These are phyloP conservation scores for Cherax destructor DNA, from an alignment of 1,140 invertebrate species.

Conservation along the genomic window DNA sequence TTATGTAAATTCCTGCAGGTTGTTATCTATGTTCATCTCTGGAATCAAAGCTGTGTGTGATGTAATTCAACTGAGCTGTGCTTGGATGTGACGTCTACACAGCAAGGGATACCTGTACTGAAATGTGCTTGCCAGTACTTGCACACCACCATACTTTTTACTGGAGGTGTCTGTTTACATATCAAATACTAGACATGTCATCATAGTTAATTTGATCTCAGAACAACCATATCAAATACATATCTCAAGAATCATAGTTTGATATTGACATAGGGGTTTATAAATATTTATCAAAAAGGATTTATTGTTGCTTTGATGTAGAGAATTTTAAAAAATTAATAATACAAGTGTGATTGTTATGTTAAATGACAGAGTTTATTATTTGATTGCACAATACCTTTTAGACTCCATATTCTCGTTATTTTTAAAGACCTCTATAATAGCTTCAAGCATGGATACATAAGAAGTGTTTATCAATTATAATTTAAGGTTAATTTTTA, in stretches of 20 bases:
- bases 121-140: constrained; percentile 11
- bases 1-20: constrained; percentile 3
- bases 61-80: constrained; percentile 4
- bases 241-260: constrained; percentile 50
- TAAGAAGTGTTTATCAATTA: neutral
- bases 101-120: neutral
- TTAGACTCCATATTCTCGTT: neutral
- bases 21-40: neutral
- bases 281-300: constrained; percentile 21
- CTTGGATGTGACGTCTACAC: neutral
- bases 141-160: constrained; percentile 1
- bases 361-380: neutral
- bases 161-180: constrained; percentile 16
- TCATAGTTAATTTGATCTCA: constrained; percentile 22
- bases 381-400: neutral
- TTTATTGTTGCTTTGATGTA: constrained; percentile 54
- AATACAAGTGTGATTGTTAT: neutral
- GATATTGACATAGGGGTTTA: constrained; percentile 42
- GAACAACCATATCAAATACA: constrained; percentile 68
- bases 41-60: constrained; percentile 15
- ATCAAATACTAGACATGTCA: constrained; percentile 28
- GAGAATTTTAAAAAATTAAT: constrained; percentile 38
- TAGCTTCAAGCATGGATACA: neutral
- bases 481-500: constrained; percentile 10
- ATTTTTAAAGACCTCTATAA: neutral